Evolutionary conservation across 2,113 vertebrate genomes (phyloP).

Genomic region (Spea bombifrons): DNA sequence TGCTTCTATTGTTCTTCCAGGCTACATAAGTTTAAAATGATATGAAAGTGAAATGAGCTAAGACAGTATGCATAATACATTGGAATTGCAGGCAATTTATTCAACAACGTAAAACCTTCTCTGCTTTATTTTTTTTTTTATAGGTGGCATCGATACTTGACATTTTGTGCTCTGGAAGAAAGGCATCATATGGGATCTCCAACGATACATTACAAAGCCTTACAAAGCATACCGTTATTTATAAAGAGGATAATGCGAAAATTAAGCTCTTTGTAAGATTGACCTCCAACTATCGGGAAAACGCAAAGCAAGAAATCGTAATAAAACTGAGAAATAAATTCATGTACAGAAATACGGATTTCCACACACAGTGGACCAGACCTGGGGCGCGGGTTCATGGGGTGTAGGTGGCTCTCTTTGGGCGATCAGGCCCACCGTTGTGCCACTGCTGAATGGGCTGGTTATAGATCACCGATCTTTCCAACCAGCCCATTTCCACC

Average conservation of each 20-base stretch:
- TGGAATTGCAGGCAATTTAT: conserved; percentile 11
- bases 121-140: conserved; percentile 19
- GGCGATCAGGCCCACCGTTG: too few relatives aligned
- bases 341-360: too few relatives aligned
- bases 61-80: conserved; percentile 33
- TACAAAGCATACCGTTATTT: neutral
- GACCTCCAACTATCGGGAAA: too few relatives aligned
- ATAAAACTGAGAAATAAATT: too few relatives aligned
- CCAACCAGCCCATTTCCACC: too few relatives aligned
- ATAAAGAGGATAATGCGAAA: neutral
- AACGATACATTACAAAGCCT: neutral
- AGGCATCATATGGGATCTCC: neutral
- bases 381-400: too few relatives aligned
- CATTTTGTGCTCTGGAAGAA: neutral
- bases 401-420: too few relatives aligned
- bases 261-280: neutral
- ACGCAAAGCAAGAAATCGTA: too few relatives aligned
- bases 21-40: conserved; percentile 15
- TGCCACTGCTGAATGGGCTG: too few relatives aligned
- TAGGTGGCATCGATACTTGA: conserved; percentile 6
- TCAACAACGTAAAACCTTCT: conserved; percentile 7
- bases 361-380: too few relatives aligned
- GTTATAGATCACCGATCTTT: too few relatives aligned
- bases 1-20: conserved; percentile 22
- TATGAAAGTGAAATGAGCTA: conserved; percentile 33